A percentile compares a stretch with the other conserved stretches of the same genome.
Conservation (phyloP, 1,140 invertebrate species). For the Aphelenchoides avenae region DNA sequence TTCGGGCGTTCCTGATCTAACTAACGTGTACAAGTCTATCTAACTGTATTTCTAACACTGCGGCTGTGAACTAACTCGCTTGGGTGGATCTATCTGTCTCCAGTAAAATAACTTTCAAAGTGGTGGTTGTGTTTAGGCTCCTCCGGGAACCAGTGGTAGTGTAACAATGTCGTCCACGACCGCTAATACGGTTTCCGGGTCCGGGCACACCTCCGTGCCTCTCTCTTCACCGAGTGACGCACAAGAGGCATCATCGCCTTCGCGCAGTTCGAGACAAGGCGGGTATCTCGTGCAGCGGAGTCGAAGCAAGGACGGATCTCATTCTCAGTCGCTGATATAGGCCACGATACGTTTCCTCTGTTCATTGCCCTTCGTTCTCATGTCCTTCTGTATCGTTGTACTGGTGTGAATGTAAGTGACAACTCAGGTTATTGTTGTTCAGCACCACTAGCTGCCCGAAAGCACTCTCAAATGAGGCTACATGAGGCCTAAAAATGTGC, state of each 20-base stretch:
- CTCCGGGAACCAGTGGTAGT: no score
- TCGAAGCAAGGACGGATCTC: no score
- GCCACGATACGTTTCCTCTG: no score
- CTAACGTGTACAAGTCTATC: not conserved
- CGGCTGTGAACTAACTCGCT: conserved; percentile 2
- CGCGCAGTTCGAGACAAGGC: no score
- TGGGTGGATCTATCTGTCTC: not conserved
- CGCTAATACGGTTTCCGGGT: no score
- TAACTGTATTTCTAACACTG: conserved; percentile 1
- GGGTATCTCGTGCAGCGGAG: no score
- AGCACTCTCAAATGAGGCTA: not conserved
- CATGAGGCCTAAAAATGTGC: not conserved
- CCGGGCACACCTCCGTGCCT: no score
- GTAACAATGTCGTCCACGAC: no score
- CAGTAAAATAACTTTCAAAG: not conserved
- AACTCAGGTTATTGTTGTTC: not conserved
- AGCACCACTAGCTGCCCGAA: not conserved
- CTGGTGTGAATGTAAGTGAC: not conserved
- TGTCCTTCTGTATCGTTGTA: not conserved
- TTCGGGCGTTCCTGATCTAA: conserved; percentile 1
- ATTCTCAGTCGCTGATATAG: no score
- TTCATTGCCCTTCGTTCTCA: not conserved
- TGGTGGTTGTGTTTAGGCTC: no score
- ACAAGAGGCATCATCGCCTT: no score
- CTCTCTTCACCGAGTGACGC: no score